Conservation (phyloP, 2,113 vertebrate genomes). For the Mellivora capensis region DNA sequence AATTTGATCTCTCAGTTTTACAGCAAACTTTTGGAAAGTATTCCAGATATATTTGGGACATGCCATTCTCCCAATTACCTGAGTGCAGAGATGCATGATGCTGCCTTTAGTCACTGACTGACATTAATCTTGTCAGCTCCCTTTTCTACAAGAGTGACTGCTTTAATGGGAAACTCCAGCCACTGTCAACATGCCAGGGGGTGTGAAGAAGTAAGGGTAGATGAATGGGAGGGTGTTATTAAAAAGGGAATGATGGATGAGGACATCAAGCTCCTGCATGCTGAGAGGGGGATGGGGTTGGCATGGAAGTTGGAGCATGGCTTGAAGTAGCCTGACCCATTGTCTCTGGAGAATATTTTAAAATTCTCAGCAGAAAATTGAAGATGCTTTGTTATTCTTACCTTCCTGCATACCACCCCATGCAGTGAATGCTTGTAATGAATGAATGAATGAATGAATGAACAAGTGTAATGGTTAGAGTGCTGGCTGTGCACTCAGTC, state of each 20-base stretch:
- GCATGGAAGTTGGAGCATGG: neutral
- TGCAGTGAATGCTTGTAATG: no score
- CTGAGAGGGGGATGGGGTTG: constrained; percentile 30
- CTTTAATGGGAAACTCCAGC: constrained; percentile 84
- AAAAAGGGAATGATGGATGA: constrained; percentile 71
- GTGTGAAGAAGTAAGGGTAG: constrained; percentile 52
- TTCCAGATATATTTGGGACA: constrained; percentile 69
- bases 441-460: no score
- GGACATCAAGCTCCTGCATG: constrained; percentile 64
- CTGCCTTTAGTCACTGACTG: constrained; percentile 68
- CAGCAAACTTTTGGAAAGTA: constrained; percentile 57
- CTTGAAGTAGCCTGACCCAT: neutral
- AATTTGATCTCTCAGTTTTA: neutral
- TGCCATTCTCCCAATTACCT: constrained; percentile 67
- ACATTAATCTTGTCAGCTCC: constrained; percentile 84
- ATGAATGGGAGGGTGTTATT: constrained; percentile 69
- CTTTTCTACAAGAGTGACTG: constrained; percentile 85
- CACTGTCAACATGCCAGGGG: constrained; percentile 74
- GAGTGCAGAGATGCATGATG: constrained; percentile 53
- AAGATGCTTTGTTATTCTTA: neutral
- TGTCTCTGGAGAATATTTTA: neutral
- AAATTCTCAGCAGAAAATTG: neutral
- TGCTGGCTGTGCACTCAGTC: neutral
- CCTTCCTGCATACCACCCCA: neutral
- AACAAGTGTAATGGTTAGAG: no score